phyloP scores from a whole-genome alignment of 2,797 vertebrate species.

The Melanotaenia nigrans region DNA sequence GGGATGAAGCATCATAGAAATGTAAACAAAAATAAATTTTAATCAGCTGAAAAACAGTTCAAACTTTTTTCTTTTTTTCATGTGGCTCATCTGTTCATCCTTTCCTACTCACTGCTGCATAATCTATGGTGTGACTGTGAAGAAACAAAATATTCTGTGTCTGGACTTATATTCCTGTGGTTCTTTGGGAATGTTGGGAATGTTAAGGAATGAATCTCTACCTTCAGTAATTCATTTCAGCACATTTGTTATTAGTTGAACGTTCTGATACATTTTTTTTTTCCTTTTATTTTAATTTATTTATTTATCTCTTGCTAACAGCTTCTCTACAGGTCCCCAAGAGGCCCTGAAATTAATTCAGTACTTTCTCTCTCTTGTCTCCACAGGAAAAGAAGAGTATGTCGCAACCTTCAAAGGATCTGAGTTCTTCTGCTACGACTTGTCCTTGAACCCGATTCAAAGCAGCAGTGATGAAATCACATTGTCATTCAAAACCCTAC shows the following conservation, averaged over 20 bases:
- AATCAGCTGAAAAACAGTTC: background rate
- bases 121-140: background rate
- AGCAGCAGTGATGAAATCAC: constrained; percentile 99
- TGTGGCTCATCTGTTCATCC: background rate
- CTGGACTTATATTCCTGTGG: background rate
- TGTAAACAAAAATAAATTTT: background rate
- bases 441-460: constrained; percentile 99
- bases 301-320: constrained; percentile 14
- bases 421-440: constrained; percentile 99
- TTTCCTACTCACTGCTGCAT: background rate
- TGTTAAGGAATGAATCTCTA: background rate
- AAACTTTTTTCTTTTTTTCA: background rate
- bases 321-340: constrained; percentile 32
- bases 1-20: background rate
- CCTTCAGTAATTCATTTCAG: constrained; percentile 6
- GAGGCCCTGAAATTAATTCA: constrained; percentile 55
- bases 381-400: constrained; percentile 95
- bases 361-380: constrained; percentile 71
- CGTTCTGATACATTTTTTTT: constrained; percentile 14
- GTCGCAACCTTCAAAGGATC: constrained; percentile 98
- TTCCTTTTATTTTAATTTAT: constrained; percentile 5
- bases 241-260: constrained; percentile 28
- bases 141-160: background rate
- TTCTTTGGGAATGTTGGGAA: background rate
- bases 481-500: constrained; percentile 97